Evolutionary conservation across 1,140 invertebrate species (phyloP), one percentile per base, ranked within the genome.

Genomic region (Pachyrhynchus sulphureomaculatus): DNA sequence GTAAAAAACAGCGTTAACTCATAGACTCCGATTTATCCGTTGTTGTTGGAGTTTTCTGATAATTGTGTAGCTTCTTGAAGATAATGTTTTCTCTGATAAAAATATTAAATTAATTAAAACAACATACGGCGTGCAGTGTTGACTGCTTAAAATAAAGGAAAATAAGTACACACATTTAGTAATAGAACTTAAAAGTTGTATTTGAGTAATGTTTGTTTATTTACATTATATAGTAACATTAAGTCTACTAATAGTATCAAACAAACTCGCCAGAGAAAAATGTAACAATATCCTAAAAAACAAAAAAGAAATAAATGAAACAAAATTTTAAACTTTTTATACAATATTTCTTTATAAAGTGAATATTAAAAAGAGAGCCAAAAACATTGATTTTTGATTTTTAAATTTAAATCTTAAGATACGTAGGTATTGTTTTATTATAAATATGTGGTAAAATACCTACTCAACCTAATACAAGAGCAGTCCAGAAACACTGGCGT

Each of bases 121-220:
- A n/a, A n/a, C n/a, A n/a, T n/a, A n/a, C n/a, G n/a, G n/a, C n/a
- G n/a, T n/a, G n/a, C n/a, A n/a, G n/a, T n/a, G n/a, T n/a, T n/a
- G n/a, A n/a, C n/a, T n/a, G n/a, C n/a, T n/a, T n/a, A n/a, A n/a
- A n/a, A n/a, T n/a, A n/a, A n/a, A n/a, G n/a, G n/a, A n/a, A n/a
- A n/a, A n/a, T n/a, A n/a, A n/a, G n/a, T n/a, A n/a, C n/a, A n/a
- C n/a, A n/a, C n/a, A n/a, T n/a, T 44, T 64, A 67, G 52, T 67
- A 67, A 67, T 67, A 64, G 52, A 67, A 64, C 62, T 67, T 64
- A 67, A 54, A 67, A 62, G 65, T 58, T 67, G 62, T 67, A 67
- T 67, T 67, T 67, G 62, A 62, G 58, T 67, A 67, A 67, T 67
- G 65, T 61, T 55, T 54, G 33, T 65, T 44, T 67, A 67, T 67